A percentile compares a stretch with the other conserved stretches of the same genome.
Conservation (phyloP, 2,888 invertebrate species). For the Meliscaeva auricollis region DNA sequence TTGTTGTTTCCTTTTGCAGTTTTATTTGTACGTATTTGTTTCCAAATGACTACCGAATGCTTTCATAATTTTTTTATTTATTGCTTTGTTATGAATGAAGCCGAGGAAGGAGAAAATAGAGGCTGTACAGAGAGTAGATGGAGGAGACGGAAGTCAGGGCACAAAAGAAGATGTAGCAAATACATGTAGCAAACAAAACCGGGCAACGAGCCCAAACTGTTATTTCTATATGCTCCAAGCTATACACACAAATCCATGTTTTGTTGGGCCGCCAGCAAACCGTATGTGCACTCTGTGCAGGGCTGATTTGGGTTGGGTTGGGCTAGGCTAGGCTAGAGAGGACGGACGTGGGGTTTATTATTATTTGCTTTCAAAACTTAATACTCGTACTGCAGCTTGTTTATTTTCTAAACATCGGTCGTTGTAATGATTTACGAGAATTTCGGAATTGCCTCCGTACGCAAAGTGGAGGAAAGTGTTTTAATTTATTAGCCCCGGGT, state of each 20-base stretch:
- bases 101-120: background rate
- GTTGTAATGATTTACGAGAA: constrained; percentile 67
- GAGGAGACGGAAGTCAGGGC: constrained; percentile 11
- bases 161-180: constrained; percentile 64
- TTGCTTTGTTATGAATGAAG: constrained; percentile 65
- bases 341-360: constrained; percentile 1
- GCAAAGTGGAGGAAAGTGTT: constrained; percentile 47
- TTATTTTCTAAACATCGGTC: constrained; percentile 64
- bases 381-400: constrained; percentile 67
- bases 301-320: background rate
- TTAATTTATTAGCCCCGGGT: constrained; percentile 45
- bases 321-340: background rate
- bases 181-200: constrained; percentile 55
- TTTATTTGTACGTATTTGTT: constrained; percentile 68
- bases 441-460: constrained; percentile 54
- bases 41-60: constrained; percentile 76
- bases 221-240: constrained; percentile 46
- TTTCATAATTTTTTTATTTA: constrained; percentile 76
- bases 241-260: constrained; percentile 5
- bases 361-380: constrained; percentile 67
- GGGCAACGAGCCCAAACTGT: constrained; percentile 68
- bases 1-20: constrained; percentile 60
- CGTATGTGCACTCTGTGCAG: background rate
- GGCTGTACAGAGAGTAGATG: background rate
- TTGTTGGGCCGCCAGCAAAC: background rate